Evolutionary conservation across 1,140 invertebrate species (phyloP).

Genomic region (Caenorhabditis latens): DNA sequence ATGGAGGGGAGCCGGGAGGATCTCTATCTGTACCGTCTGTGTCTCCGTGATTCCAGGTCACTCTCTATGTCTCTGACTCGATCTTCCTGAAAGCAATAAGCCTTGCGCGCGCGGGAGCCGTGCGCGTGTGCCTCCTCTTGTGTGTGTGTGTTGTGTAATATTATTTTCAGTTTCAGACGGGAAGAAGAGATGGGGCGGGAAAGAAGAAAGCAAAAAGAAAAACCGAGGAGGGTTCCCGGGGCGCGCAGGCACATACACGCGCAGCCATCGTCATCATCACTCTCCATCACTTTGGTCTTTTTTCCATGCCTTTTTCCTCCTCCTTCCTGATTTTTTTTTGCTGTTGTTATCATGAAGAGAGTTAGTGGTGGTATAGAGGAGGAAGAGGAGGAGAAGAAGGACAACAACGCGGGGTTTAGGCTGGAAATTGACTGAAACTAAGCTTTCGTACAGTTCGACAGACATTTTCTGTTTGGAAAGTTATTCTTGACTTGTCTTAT

Average conservation of each 20-base stretch:
- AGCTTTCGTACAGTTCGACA: no score
- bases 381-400: neutral
- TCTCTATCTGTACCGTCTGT: neutral
- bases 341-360: constrained; percentile 19
- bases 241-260: constrained; percentile 1
- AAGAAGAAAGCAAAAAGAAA: neutral
- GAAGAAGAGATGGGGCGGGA: neutral
- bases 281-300: no score
- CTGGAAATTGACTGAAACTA: no score
- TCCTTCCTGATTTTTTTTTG: constrained; percentile 26
- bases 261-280: neutral
- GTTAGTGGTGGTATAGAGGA: neutral
- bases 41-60: neutral
- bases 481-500: no score
- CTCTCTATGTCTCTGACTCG: neutral
- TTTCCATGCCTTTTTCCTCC: neutral
- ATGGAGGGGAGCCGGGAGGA: neutral
- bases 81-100: constrained; percentile 24
- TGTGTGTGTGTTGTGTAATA: constrained; percentile 27
- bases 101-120: neutral
- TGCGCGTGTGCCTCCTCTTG: neutral
- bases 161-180: constrained; percentile 52
- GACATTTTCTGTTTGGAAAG: no score
- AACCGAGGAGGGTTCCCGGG: neutral
- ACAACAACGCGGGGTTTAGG: no score